These are phyloP conservation scores for Dreissena rostriformis DNA, from an alignment of 1,140 invertebrate genomes.

Conservation along the genomic window DNA sequence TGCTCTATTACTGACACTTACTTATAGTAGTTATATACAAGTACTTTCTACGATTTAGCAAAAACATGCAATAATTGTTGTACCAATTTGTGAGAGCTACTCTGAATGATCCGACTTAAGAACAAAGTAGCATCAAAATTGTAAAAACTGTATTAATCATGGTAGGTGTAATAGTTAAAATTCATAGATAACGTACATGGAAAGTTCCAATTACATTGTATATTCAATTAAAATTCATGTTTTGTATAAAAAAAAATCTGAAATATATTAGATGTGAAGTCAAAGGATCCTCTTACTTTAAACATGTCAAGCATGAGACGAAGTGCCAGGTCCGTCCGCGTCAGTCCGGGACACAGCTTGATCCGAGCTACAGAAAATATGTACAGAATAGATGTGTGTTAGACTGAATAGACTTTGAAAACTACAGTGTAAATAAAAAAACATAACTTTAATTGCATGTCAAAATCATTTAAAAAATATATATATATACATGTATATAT, in stretches of 20 bases:
- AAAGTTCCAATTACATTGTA: not conserved
- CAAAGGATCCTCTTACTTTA: conserved; percentile 24
- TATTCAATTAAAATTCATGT: not conserved
- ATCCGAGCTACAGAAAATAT: conserved; percentile 14
- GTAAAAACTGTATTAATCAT: not conserved
- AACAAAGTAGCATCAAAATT: not conserved
- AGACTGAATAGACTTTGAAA: too few relatives aligned
- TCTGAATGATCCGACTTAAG: not conserved
- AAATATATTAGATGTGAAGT: not conserved
- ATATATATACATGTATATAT: too few relatives aligned
- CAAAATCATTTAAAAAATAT: too few relatives aligned
- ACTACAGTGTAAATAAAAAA: too few relatives aligned
- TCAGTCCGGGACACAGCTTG: conserved; percentile 39
- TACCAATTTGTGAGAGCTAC: too few relatives aligned
- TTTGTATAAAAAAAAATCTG: not conserved
- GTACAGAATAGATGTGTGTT: too few relatives aligned
- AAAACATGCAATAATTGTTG: too few relatives aligned
- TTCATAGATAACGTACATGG: not conserved
- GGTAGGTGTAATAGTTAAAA: not conserved
- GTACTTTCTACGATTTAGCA: too few relatives aligned
- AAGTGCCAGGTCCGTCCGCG: conserved; percentile 41
- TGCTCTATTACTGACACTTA: not conserved
- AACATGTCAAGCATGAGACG: conserved; percentile 21
- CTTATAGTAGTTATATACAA: too few relatives aligned
- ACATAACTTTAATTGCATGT: too few relatives aligned